Conservation (phyloP, 1,140 invertebrate genomes). For the Condylostylus longicornis region DNA sequence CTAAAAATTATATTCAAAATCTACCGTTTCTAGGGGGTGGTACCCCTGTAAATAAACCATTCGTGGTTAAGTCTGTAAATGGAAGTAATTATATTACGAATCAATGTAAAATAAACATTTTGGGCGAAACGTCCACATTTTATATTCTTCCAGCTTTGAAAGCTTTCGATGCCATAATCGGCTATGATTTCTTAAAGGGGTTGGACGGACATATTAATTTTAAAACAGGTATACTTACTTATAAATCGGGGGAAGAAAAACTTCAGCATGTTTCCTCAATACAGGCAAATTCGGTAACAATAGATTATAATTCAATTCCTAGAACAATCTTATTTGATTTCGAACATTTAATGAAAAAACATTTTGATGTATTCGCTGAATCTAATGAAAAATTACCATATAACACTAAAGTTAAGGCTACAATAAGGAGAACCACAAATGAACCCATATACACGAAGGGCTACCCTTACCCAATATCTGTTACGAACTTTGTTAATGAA, state of each 20-base stretch:
- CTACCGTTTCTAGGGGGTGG: too few species aligned
- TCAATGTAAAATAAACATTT: not conserved
- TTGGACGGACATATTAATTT: not conserved
- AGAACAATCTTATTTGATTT: not conserved
- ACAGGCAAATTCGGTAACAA: not conserved
- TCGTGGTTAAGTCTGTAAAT: not conserved
- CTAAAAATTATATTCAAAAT: not conserved
- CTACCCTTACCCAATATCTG: constrained; percentile 2
- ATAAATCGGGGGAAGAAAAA: not conserved
- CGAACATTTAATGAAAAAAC: not conserved
- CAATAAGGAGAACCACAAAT: not conserved
- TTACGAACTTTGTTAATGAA: constrained; percentile 2
- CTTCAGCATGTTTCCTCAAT: not conserved
- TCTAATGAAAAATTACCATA: not conserved
- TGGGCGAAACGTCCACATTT: not conserved
- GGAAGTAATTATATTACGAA: not conserved
- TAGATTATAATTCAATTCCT: not conserved
- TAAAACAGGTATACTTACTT: not conserved
- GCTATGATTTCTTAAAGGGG: not conserved
- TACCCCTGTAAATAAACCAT: not conserved
- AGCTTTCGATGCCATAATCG: constrained; percentile 1
- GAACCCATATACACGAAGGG: constrained; percentile 2
- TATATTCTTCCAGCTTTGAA: not conserved
- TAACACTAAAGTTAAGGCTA: constrained; percentile 4
- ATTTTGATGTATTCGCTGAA: constrained; percentile 1